Evolutionary conservation across 2,113 vertebrate genomes (phyloP), one percentile per base, ranked within the genome.

Genomic region (Rhinichthys klamathensis): DNA sequence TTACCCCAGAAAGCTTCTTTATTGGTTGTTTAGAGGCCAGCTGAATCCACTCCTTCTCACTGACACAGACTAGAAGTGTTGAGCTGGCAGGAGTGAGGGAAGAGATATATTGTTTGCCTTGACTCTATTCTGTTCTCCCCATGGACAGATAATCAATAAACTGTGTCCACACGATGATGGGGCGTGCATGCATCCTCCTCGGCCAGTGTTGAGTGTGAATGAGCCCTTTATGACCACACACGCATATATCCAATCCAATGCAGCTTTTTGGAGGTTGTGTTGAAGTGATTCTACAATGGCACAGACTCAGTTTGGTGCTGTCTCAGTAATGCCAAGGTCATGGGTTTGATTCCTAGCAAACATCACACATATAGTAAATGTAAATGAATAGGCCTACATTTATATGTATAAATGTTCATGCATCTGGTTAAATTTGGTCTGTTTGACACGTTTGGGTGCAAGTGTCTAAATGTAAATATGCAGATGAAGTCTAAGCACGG

Each of bases 121-220:
- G 67, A 73, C 51, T 46, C 51, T 58, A 6, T 74, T 18, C 23
- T 60, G 75, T 61, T 60, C 23, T 15, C 13, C 61, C 38, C n/a
- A 44, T 9, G 49, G 83, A 85, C 73, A 69, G 80, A 84, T 84
- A 82, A 74, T 84, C 88, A 70, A 85, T 90, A 87, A 81, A 70
- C n/a, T 32, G 58, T 60, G 60, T 85, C 54, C 54, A 73, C 44
- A 80, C 2, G 67, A 72, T 83, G 65, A 83, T 72, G 65, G 65
- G 76, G 30, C 6, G 13, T 60, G 41, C n/a, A 21, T 84, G 58
- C 4, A 18, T 18, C 44, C 38, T 46, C 54, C 38, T 65, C 54
- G 4, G 25, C n/a, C 18, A 32, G 11, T 44, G 69, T 41, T 60
- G 32, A 84, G 41, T 83, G 49, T 41, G 69, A 54, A 56, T 15